phyloP scores from a whole-genome alignment of 2,113 vertebrate species.

The Corydoras maculifer region DNA sequence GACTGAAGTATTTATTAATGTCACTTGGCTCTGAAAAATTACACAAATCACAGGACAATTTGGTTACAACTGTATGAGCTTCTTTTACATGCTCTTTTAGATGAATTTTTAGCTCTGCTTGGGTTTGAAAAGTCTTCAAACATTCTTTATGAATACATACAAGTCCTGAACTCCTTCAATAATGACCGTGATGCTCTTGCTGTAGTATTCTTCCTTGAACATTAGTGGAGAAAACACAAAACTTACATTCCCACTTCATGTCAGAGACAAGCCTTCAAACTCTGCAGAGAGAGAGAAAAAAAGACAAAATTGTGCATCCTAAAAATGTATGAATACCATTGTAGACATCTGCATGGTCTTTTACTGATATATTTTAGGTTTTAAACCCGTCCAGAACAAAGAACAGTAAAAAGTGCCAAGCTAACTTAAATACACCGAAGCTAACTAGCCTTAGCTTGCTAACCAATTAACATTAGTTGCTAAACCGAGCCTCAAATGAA shows the following conservation, averaged over 20 bases:
- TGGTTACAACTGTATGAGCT: not conserved
- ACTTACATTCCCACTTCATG: slow-evolving; percentile 16
- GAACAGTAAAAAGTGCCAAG: too few relatives aligned
- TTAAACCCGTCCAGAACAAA: too few relatives aligned
- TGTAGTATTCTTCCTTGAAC: not conserved
- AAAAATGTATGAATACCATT: too few relatives aligned
- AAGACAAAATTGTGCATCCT: too few relatives aligned
- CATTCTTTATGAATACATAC: slow-evolving; percentile 27
- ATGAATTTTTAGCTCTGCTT: slow-evolving; percentile 23
- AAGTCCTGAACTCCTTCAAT: slow-evolving; percentile 17
- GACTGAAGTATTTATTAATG: slow-evolving; percentile 21
- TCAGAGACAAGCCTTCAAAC: too few relatives aligned
- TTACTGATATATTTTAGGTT: too few relatives aligned
- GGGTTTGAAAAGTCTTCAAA: slow-evolving; percentile 26
- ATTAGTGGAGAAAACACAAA: slow-evolving; percentile 21
- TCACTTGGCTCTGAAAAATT: slow-evolving; percentile 8
- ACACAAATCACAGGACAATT: slow-evolving; percentile 25
- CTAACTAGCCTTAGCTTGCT: too few relatives aligned
- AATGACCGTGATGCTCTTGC: slow-evolving; percentile 11
- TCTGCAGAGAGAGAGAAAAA: too few relatives aligned
- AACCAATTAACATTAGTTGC: too few relatives aligned
- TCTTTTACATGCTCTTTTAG: slow-evolving; percentile 21
- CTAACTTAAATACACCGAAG: too few relatives aligned
- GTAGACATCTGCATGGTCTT: too few relatives aligned
- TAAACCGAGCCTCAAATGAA: too few relatives aligned